Percentiles rank a stretch among this genome's conserved stretches.
Conservation (phyloP, 2,113 vertebrate species). For the Atherinomorus stipes region DNA sequence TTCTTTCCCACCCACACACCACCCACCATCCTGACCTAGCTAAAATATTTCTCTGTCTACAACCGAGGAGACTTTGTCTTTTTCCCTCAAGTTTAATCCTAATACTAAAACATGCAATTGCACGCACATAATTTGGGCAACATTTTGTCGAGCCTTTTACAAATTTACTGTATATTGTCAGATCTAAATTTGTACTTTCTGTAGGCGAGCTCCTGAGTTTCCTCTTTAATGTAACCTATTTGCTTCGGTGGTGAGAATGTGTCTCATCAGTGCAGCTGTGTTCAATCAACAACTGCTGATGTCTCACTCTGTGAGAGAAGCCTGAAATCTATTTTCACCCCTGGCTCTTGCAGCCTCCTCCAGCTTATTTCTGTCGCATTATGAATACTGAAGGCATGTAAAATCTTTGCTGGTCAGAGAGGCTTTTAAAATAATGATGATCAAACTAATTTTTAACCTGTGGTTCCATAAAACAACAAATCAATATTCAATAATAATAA, state of each 20-base stretch:
- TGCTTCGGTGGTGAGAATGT: slow-evolving; percentile 30
- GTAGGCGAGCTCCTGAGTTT: slow-evolving; percentile 9
- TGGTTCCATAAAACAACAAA: too few relatives aligned
- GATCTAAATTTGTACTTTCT: slow-evolving; percentile 8
- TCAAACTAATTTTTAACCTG: too few relatives aligned
- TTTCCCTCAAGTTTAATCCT: not conserved
- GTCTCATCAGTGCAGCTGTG: slow-evolving; percentile 23
- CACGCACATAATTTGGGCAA: not conserved
- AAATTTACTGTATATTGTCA: not conserved
- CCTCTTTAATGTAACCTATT: slow-evolving; percentile 41
- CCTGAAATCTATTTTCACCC: slow-evolving; percentile 38
- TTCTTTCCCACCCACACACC: slow-evolving; percentile 7
- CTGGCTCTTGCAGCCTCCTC: slow-evolving; percentile 17
- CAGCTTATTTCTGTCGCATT: slow-evolving; percentile 20
- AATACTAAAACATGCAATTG: not conserved
- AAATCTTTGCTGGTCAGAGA: too few relatives aligned
- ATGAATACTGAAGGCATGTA: not conserved
- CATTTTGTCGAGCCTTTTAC: too few relatives aligned
- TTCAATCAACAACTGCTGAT: slow-evolving; percentile 24
- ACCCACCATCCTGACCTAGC: not conserved
- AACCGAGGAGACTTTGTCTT: not conserved
- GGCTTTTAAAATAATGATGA: too few relatives aligned
- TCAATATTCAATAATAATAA: too few relatives aligned
- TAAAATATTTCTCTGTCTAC: slow-evolving; percentile 6
- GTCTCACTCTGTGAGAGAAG: slow-evolving; percentile 20